Conservation (phyloP, 2,113 vertebrate species). For the Ailuropoda melanoleuca region DNA sequence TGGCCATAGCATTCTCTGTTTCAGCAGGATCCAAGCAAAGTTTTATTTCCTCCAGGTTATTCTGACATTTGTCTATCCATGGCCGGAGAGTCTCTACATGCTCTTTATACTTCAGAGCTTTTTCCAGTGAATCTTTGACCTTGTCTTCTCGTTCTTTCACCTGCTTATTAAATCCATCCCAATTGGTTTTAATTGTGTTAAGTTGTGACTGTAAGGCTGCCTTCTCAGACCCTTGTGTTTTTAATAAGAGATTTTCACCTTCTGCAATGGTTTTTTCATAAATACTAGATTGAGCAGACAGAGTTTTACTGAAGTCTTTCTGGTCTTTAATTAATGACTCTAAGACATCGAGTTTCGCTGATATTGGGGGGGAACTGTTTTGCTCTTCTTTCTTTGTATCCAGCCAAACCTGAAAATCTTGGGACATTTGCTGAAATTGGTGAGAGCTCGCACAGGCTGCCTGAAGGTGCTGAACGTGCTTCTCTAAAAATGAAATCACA, state of each 20-base stretch:
- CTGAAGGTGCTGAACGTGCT: conserved; percentile 92
- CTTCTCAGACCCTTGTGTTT: conserved; percentile 93
- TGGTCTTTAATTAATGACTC: conserved; percentile 89
- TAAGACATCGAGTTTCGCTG: conserved; percentile 89
- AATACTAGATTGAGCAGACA: conserved; percentile 84
- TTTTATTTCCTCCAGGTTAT: conserved; percentile 83
- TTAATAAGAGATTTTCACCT: conserved; percentile 93
- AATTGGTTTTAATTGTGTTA: conserved; percentile 87
- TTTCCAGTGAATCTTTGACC: conserved; percentile 89
- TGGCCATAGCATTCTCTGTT: conserved; percentile 87
- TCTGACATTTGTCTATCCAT: conserved; percentile 92
- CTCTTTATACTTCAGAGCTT: conserved; percentile 90
- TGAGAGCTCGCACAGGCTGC: conserved; percentile 93
- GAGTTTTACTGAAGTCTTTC: conserved; percentile 84
- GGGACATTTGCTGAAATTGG: conserved; percentile 96
- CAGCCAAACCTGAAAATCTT: conserved; percentile 94
- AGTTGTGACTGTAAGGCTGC: conserved; percentile 92
- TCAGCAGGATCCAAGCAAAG: conserved; percentile 86
- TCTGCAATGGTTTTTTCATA: conserved; percentile 91
- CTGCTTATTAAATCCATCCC: conserved; percentile 92
- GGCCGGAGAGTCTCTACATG: conserved; percentile 88
- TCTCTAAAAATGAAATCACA: conserved; percentile 85
- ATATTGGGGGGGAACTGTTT: conserved; percentile 83
- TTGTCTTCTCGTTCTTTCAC: conserved; percentile 87
- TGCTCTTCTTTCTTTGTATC: conserved; percentile 90